Percentiles rank a stretch among this genome's conserved stretches.
Evolutionary conservation across 2,888 invertebrate genomes (phyloP).

Genomic region (Stomorhina lunata): DNA sequence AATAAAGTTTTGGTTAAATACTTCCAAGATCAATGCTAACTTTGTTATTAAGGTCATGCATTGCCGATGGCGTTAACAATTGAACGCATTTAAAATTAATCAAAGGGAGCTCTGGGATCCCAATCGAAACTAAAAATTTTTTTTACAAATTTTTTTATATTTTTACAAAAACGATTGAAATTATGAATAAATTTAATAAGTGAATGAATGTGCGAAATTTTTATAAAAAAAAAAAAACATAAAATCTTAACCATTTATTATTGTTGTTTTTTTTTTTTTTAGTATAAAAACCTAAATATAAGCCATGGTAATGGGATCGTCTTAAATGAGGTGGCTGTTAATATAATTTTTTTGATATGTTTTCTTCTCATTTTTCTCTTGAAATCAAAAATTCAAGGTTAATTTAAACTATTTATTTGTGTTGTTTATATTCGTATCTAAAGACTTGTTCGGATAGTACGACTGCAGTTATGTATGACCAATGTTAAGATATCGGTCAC

Average conservation of each 20-base stretch:
- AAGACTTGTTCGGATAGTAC: neutral
- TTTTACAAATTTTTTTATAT: conserved; percentile 2
- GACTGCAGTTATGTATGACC: neutral
- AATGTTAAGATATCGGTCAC: no score
- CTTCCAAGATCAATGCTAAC: neutral
- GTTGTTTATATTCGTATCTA: neutral
- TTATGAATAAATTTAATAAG: neutral
- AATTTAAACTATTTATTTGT: neutral
- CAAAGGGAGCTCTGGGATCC: neutral
- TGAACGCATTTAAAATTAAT: neutral
- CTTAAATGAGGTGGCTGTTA: neutral
- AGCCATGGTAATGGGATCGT: conserved; percentile 14
- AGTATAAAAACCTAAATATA: no score
- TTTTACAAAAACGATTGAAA: neutral
- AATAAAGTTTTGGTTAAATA: no score
- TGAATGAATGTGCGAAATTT: conserved; percentile 26
- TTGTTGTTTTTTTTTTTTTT: neutral
- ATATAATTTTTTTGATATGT: conserved; percentile 12
- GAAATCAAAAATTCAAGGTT: conserved; percentile 47
- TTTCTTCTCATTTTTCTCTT: neutral
- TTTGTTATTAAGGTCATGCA: neutral
- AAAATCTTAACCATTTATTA: neutral
- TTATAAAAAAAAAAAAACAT: no score
- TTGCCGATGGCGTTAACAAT: neutral
- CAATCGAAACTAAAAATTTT: neutral